These are phyloP conservation scores for Asarcornis scutulata DNA, from an alignment of 2,113 vertebrate species.

Conservation along the genomic window DNA sequence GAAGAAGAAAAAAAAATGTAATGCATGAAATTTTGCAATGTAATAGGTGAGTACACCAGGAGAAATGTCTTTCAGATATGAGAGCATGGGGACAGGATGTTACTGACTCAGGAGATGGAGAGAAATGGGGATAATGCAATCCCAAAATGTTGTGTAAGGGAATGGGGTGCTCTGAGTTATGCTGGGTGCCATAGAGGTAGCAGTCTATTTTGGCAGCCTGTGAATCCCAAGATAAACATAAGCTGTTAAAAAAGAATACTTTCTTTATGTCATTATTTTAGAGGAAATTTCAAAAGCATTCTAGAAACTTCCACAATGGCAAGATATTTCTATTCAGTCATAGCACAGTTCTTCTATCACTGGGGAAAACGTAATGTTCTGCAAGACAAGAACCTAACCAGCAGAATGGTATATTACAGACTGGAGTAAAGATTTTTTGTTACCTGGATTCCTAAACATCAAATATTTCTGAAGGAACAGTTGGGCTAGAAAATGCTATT, in stretches of 20 bases:
- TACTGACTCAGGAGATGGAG: background rate
- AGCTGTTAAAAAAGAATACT: background rate
- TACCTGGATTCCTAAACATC: background rate
- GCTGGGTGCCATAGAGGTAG: background rate
- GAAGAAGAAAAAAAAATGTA: background rate
- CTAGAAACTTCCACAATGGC: background rate
- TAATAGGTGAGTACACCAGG: background rate
- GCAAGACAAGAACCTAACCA: background rate
- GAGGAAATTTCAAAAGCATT: background rate
- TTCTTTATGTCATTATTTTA: background rate
- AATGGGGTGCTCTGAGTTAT: background rate
- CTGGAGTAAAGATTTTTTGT: background rate
- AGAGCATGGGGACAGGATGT: background rate
- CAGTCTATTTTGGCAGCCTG: background rate
- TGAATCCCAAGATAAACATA: background rate
- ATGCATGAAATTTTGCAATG: background rate
- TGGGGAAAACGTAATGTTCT: background rate
- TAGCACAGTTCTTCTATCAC: background rate
- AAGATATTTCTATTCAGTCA: background rate
- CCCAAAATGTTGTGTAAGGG: background rate
- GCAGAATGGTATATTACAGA: background rate
- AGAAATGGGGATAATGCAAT: background rate
- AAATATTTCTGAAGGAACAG: background rate
- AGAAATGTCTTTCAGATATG: background rate
- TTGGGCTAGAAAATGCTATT: background rate